Base-by-base conservation (phyloP, 1,140 invertebrate species). In the Pseudomyrmex concolor region DNA sequence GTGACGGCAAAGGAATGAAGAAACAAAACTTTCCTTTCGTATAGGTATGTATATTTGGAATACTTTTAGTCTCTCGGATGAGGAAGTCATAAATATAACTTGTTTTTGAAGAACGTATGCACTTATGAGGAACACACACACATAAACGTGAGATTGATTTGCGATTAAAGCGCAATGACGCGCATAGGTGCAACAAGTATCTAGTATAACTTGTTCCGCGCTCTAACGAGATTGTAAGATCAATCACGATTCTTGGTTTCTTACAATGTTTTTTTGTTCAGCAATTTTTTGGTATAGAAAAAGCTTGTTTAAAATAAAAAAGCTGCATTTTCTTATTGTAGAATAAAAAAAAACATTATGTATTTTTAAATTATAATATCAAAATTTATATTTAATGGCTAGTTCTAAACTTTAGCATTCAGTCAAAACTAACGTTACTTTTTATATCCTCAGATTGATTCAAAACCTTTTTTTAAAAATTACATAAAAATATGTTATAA, bases 21-120 rank as follows among this genome's bases (percentile, higher is more conserved):
- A 54, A 48, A 67, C 12, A 22, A 59, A 43, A 86, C 68, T 86
- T 87, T 86, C 80, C 71, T 82, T 50, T 77, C 55, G 64, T 64
- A 71, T 83, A 66, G 71, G 63, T 72, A 34, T 43, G 60, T 10
- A 45, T 7, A 51, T 54, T 25, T n/a, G 5, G 4, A 55, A 10
- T 66, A 43, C 50, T 43, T 34, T 54, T 50, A 9, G 25, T 13
- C 50, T 54, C 13, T 51, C 13, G 9, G 13, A 70, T 9, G 15
- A 17, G 45, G 45, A 15, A 43, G n/a, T n/a, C 57, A 25, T 25
- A 60, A 64, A 10, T 34, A 64, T 9, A 54, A 64, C n/a, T 66
- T 51, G 54, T 54, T 64, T 5, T 19, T 54, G 12, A 7, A 60
- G 10, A 48, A 73, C n/a, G 45, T 15, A 57, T 34, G 34, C 34